Base-by-base conservation (phyloP, 2,888 invertebrate genomes). In the Geotrupes spiniger region DNA sequence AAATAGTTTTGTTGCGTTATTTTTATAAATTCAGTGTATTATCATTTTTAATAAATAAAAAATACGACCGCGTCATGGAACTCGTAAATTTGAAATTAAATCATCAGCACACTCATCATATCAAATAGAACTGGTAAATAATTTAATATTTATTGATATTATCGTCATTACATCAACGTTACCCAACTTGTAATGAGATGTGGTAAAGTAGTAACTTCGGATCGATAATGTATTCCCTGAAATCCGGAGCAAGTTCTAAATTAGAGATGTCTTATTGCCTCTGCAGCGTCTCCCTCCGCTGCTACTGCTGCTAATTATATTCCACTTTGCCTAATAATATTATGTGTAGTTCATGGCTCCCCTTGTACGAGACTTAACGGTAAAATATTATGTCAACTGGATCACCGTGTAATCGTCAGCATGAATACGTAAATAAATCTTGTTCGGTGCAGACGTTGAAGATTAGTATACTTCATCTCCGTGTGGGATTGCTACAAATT, bases 241-340 rank as follows among this genome's bases (percentile, higher is more conserved):
- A 57, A 54, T 47, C 56, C 42, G 46, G 49, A 43, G 51, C 52
- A 51, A 57, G 52, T 54, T 52, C 55, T 46, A 59, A 61, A 58
- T 61, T 59, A 58, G 57, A 53, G 54, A 58, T 61, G 60, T 59
- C 60, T 60, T 62, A 61, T 59, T 61, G 55, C 58, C 46, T 55
- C 42, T 41, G 29, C 41, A 16, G 11, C 31, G 17, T 41, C 43
- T 11, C 15, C 36, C 26, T 4, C 11, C 43, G 11, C 15, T 44
- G 27, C 29, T 25, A 10, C 36, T 36, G 38, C 48, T 55, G 52
- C 60, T 63, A 64, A 66, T 66, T 64, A 63, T 63, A 58, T 62
- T 60, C 61, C 60, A 60, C 61, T 65, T 60, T 56, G 58, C 47
- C 51, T 65, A 64, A 63, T 63, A 58, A 63, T 54, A 59, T 64